phyloP scores from a whole-genome alignment of 1,140 invertebrate species.

The Lordiphosa stackelbergi region DNA sequence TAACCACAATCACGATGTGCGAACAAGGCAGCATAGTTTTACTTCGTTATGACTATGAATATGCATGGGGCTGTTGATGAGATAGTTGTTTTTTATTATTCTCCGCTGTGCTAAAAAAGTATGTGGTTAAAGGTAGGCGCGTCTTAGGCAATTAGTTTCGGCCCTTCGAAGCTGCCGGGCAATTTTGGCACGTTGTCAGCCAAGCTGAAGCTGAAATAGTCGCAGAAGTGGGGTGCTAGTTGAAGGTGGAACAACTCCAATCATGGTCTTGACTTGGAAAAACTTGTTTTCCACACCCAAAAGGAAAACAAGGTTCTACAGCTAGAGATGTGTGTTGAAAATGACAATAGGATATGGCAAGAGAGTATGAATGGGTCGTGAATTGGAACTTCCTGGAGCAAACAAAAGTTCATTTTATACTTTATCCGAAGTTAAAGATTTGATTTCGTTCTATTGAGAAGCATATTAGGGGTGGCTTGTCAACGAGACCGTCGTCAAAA shows the following conservation, averaged over 20 bases:
- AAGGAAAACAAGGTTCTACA: constrained; percentile 4
- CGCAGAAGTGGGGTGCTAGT: neutral
- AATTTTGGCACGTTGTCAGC: constrained; percentile 57
- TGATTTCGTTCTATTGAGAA: too few relatives aligned
- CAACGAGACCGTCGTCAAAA: too few relatives aligned
- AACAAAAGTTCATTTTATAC: neutral
- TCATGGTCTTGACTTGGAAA: constrained; percentile 15
- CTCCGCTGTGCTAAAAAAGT: constrained; percentile 2
- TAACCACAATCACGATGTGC: constrained; percentile 23
- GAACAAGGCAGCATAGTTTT: constrained; percentile 19
- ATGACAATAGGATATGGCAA: constrained; percentile 18
- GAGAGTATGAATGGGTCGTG: constrained; percentile 13
- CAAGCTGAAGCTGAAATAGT: constrained; percentile 1
- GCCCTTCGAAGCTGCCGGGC: constrained; percentile 38
- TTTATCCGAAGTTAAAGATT: neutral
- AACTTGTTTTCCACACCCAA: constrained; percentile 58
- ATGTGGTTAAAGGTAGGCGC: constrained; percentile 21
- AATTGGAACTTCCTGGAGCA: neutral
- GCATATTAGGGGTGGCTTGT: too few relatives aligned
- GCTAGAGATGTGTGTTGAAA: constrained; percentile 7
- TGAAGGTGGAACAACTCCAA: constrained; percentile 21
- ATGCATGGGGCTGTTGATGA: constrained; percentile 36
- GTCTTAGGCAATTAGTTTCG: constrained; percentile 50
- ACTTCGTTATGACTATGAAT: constrained; percentile 58
- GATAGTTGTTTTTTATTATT: neutral